Evolutionary conservation across 2,888 invertebrate genomes (phyloP), one percentile per base, ranked within the genome.

Genomic region (Allygus modestus): DNA sequence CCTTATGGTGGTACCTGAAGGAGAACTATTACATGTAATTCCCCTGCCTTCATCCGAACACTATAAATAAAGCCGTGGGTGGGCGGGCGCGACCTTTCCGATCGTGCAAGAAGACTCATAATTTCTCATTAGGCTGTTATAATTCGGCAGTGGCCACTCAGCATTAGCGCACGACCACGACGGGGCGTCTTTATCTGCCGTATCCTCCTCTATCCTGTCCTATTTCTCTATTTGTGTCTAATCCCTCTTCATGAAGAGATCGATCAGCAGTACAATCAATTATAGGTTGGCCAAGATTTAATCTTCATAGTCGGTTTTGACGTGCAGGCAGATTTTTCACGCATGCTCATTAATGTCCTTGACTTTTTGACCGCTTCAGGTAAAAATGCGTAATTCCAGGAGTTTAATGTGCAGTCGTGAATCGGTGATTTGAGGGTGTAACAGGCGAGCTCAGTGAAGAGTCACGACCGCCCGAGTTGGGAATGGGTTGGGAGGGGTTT

Each of bases 61-160:
- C 37, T 2, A 7, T 37, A 37, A 37, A 9, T 37, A 17, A n/a
- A 58, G 65, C 65, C 65, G 17, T 65, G 65, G 58, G 58, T 28
- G 65, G 65, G 28, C 9, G 31, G 58, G 1, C 28, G 28, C 15
- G 17, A 65, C 65, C 65, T 65, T 65, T 65, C 65, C 1, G 17
- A 31, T 28, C 65, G 65, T 28, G 65, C 65, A 28, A 28, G 28
- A 28, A 65, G 65, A 28, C 65, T 65, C 71, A 71, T 71, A n/a
- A 37, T 15, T 71, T 20, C 37, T 71, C 71, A 71, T 71, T 71
- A 71, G 71, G 20, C 17, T 31, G 41, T 41, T 20, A 71, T 41
- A 71, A 71, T 71, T 71, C 71, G 71, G 71, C 71, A 71, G 71
- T 17, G n/a, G 41, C 37, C 71, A 28, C 65, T 23, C 20, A 0